phyloP scores from a whole-genome alignment of 2,113 vertebrate genomes.

The Peromyscus polionotus region DNA sequence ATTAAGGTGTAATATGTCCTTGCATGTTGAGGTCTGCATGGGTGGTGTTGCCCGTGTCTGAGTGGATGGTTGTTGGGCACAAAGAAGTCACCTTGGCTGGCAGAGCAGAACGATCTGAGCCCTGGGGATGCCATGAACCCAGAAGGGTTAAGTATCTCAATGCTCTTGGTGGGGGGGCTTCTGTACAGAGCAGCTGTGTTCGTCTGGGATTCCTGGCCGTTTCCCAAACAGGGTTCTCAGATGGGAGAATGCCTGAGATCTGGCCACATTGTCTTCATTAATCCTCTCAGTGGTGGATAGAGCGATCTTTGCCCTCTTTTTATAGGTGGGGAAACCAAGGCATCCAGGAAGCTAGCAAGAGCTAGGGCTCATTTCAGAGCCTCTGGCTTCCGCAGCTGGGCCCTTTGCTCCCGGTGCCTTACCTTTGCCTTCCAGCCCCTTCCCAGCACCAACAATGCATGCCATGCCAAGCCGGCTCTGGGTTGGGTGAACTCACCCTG shows the following conservation, averaged over 20 bases:
- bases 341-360: neutral
- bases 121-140: neutral
- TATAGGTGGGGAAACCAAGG: constrained; percentile 29
- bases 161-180: neutral
- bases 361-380: neutral
- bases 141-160: constrained; percentile 54
- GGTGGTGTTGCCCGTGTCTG: constrained; percentile 46
- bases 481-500: constrained; percentile 51
- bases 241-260: constrained; percentile 59
- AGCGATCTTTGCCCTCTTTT: neutral
- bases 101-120: neutral
- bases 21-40: constrained; percentile 78
- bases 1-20: constrained; percentile 79
- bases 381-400: neutral
- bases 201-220: constrained; percentile 58
- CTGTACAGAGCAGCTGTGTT: constrained; percentile 44
- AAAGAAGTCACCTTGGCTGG: constrained; percentile 50
- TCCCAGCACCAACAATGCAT: neutral
- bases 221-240: constrained; percentile 36
- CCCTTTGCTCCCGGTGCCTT: neutral
- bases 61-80: constrained; percentile 55
- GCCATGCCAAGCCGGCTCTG: neutral
- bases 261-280: constrained; percentile 23
- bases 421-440: constrained; percentile 48
- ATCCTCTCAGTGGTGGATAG: neutral